phyloP scores from a whole-genome alignment of 2,797 vertebrate species.

The Ctenopoma kingsleyae region DNA sequence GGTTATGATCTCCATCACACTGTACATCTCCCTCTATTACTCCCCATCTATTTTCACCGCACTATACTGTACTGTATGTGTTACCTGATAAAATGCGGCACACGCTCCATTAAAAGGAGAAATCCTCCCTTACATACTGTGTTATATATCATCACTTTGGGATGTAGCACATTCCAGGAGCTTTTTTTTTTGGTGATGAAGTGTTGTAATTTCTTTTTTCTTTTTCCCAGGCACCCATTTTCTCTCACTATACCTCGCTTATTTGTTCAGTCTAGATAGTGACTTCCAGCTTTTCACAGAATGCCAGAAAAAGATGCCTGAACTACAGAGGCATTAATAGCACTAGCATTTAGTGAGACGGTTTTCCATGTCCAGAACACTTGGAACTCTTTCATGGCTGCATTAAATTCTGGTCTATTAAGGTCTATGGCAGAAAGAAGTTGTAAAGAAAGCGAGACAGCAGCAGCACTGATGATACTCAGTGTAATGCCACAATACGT shows the following conservation, averaged over 20 bases:
- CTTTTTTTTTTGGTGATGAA: conserved; percentile 50
- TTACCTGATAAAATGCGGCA: conserved; percentile 25
- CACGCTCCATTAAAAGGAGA: conserved; percentile 46
- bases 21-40: conserved; percentile 11
- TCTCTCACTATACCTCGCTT: neutral
- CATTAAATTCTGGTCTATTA: neutral
- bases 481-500: neutral
- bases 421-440: conserved; percentile 10
- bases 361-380: neutral
- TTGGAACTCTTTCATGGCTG: neutral
- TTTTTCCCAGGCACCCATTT: conserved; percentile 6
- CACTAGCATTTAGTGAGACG: neutral
- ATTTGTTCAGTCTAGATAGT: conserved; percentile 11
- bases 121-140: conserved; percentile 28
- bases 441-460: neutral
- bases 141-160: conserved; percentile 45
- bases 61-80: neutral
- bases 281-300: conserved; percentile 5
- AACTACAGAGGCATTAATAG: neutral
- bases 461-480: neutral
- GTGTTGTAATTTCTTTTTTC: conserved; percentile 29
- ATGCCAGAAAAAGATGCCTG: neutral
- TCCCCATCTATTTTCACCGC: conserved; percentile 19
- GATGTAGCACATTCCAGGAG: conserved; percentile 30
- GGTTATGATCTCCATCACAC: conserved; percentile 31